phyloP scores from a whole-genome alignment of 2,113 vertebrate genomes.

The Aleadryas rufinucha region DNA sequence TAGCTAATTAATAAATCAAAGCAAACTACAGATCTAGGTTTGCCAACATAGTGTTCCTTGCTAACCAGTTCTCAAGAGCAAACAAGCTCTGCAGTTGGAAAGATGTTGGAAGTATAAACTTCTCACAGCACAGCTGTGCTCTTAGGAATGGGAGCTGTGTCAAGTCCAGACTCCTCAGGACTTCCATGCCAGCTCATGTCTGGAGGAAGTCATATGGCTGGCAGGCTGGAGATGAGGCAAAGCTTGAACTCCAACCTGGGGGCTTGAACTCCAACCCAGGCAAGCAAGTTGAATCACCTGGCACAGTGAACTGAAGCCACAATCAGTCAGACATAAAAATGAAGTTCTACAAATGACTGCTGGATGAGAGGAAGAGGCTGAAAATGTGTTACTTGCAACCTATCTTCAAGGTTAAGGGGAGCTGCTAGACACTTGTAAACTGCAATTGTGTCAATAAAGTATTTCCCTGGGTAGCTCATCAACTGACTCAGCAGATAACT shows the following conservation, averaged over 20 bases:
- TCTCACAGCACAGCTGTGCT: not conserved
- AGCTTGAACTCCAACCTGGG: not conserved
- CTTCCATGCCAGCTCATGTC: not conserved
- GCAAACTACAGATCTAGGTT: not conserved
- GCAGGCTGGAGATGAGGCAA: not conserved
- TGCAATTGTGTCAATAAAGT: not conserved
- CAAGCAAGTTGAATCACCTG: not conserved
- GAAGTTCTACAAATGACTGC: not conserved
- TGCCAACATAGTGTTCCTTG: not conserved
- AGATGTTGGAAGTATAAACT: not conserved
- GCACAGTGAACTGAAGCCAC: not conserved
- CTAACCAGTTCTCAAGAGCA: not conserved
- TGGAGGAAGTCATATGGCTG: not conserved
- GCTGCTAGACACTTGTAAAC: not conserved
- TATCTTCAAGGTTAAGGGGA: not conserved
- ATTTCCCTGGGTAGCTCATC: not conserved
- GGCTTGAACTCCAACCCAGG: not conserved
- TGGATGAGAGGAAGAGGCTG: not conserved
- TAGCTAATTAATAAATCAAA: slow-evolving; percentile 9
- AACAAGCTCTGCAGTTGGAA: not conserved
- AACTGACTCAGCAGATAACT: not conserved
- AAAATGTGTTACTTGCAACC: not conserved
- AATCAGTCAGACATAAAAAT: not conserved
- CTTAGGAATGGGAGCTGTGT: not conserved
- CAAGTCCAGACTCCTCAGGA: not conserved